Conservation (phyloP, 2,888 invertebrate species). For the Pandemis cinnamomeana region DNA sequence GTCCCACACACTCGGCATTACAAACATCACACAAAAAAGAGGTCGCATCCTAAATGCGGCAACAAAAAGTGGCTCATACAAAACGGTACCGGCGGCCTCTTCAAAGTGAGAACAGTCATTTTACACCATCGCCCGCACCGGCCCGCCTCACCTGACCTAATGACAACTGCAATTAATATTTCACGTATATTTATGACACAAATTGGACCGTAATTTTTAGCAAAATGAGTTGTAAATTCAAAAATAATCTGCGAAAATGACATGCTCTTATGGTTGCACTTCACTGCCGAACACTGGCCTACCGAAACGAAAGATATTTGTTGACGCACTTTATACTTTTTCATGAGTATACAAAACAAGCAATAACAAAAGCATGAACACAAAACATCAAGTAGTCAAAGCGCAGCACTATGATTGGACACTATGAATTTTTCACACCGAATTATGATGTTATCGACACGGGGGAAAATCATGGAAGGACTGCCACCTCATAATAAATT, state of each 20-base stretch:
- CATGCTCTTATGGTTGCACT: not conserved
- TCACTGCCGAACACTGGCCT: no score
- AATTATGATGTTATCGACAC: no score
- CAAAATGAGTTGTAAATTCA: conserved; percentile 1
- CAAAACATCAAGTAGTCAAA: no score
- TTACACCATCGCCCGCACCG: conserved; percentile 75
- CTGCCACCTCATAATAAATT: no score
- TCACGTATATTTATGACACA: conserved; percentile 14
- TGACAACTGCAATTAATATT: conserved; percentile 60
- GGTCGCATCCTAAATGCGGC: conserved; percentile 77
- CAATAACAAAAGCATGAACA: no score
- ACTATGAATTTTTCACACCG: no score
- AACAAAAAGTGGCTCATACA: conserved; percentile 75
- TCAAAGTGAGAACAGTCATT: conserved; percentile 77
- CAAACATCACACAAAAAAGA: conserved; percentile 80
- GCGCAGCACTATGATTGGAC: no score
- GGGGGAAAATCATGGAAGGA: no score
- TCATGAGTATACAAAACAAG: no score
- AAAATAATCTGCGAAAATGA: not conserved
- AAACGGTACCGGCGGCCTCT: conserved; percentile 77
- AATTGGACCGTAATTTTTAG: conserved; percentile 7
- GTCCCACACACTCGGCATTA: conserved; percentile 83
- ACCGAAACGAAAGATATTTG: no score
- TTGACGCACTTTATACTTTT: no score
- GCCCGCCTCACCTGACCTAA: conserved; percentile 74